These are phyloP conservation scores for Carposina sasakii DNA, from an alignment of 1,140 invertebrate species.

Conservation along the genomic window DNA sequence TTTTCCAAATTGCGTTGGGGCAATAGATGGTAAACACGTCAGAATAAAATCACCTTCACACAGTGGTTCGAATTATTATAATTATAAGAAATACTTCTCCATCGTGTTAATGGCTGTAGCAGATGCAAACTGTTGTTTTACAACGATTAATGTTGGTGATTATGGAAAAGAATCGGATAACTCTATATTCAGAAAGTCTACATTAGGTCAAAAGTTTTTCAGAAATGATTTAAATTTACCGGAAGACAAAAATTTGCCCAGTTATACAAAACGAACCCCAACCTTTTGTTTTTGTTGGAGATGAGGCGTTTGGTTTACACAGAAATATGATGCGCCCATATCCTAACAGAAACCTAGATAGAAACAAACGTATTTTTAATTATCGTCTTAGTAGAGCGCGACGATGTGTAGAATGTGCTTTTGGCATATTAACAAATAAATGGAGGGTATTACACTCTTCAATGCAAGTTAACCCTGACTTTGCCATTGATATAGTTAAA, in stretches of 20 bases:
- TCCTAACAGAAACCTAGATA: slow-evolving; percentile 22
- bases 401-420: slow-evolving; percentile 53
- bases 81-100: slow-evolving; percentile 64
- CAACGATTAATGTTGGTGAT: slow-evolving; percentile 53
- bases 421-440: slow-evolving; percentile 57
- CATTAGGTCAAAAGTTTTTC: slow-evolving; percentile 28
- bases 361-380: slow-evolving; percentile 44
- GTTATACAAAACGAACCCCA: slow-evolving; percentile 12
- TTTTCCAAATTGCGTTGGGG: slow-evolving; percentile 49
- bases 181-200: slow-evolving; percentile 38
- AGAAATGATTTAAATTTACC: slow-evolving; percentile 29
- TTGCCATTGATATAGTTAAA: too few relatives aligned
- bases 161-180: slow-evolving; percentile 46
- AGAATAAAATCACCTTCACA: slow-evolving; percentile 36
- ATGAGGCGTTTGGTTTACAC: slow-evolving; percentile 49
- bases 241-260: slow-evolving; percentile 22
- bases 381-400: slow-evolving; percentile 55
- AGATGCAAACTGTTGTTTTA: slow-evolving; percentile 39
- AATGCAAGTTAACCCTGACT: too few relatives aligned
- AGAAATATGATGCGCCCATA: slow-evolving; percentile 49
- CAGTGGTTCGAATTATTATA: slow-evolving; percentile 52
- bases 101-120: slow-evolving; percentile 53
- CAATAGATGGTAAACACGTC: slow-evolving; percentile 64
- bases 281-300: slow-evolving; percentile 31
- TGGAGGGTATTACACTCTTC: slow-evolving; percentile 49